These are phyloP conservation scores for Calameuta pallipes DNA, from an alignment of 2,888 invertebrate species.

Conservation along the genomic window DNA sequence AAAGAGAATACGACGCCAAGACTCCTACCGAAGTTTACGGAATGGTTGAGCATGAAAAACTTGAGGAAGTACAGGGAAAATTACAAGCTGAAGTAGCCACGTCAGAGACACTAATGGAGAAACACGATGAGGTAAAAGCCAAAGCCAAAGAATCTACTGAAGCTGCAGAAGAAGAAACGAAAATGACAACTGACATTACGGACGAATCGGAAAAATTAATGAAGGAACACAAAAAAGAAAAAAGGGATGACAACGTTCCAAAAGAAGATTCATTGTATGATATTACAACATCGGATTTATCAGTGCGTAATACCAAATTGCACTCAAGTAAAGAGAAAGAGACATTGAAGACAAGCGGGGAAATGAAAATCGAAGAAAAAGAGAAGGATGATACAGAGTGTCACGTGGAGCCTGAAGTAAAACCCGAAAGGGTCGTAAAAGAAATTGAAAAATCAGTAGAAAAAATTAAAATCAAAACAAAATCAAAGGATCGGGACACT, in stretches of 20 bases:
- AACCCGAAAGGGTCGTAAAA: neutral
- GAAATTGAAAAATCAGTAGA: neutral
- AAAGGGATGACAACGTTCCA: conserved; percentile 28
- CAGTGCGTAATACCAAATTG: conserved; percentile 33
- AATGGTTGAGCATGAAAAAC: conserved; percentile 5
- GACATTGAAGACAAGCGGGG: neutral
- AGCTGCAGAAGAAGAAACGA: conserved; percentile 21
- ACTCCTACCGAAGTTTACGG: conserved; percentile 53
- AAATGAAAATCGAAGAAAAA: conserved; percentile 5
- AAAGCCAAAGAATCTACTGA: conserved; percentile 63
- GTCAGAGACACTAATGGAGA: conserved; percentile 29
- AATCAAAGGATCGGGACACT: neutral
- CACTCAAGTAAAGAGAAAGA: conserved; percentile 13
- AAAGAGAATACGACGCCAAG: conserved; percentile 58
- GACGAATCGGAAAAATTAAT: conserved; percentile 49
- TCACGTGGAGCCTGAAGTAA: neutral
- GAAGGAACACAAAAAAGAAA: conserved; percentile 40
- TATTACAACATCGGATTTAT: conserved; percentile 12
- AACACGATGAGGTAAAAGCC: conserved; percentile 62
- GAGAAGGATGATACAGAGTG: neutral
- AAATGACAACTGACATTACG: conserved; percentile 23
- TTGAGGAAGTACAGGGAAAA: conserved; percentile 25
- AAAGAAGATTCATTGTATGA: conserved; percentile 38
- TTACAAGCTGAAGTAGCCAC: conserved; percentile 41
- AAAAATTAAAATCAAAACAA: neutral